Conservation (phyloP, 2,113 vertebrate species). For the Cryptomyrus ogoouensis region DNA sequence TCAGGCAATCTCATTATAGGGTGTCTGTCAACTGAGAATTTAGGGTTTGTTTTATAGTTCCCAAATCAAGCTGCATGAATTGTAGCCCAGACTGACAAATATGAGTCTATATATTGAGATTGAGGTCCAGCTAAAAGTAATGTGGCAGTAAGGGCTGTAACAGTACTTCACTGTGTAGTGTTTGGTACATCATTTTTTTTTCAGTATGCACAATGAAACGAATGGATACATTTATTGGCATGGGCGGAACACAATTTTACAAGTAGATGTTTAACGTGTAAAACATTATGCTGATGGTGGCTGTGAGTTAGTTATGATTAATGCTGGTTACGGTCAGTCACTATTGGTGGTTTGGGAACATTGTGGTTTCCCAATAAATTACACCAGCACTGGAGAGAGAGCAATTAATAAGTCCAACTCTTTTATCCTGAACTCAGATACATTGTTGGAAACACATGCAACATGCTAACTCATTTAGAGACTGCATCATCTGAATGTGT, state of each 20-base stretch:
- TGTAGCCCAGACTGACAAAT: neutral
- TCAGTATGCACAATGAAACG: neutral
- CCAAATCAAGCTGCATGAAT: neutral
- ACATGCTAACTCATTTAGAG: neutral
- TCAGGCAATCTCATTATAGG: neutral
- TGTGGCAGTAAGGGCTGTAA: neutral
- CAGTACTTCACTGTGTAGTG: neutral
- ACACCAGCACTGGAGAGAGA: neutral
- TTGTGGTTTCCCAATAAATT: neutral
- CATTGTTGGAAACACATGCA: neutral
- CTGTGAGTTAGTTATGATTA: neutral
- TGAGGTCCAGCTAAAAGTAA: neutral
- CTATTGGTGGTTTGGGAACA: neutral
- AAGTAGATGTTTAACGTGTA: neutral
- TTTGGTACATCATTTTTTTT: neutral
- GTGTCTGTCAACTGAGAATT: neutral
- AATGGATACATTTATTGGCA: neutral
- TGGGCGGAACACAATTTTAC: neutral
- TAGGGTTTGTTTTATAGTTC: neutral
- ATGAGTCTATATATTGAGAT: neutral
- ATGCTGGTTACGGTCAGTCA: neutral
- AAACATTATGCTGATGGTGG: neutral
- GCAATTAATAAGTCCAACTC: neutral
- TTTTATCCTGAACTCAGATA: neutral
- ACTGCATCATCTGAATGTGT: neutral